A percentile compares a stretch with the other conserved stretches of the same genome.
Conservation (phyloP, 2,888 invertebrate genomes). For the Lasioglossum zephyrum region DNA sequence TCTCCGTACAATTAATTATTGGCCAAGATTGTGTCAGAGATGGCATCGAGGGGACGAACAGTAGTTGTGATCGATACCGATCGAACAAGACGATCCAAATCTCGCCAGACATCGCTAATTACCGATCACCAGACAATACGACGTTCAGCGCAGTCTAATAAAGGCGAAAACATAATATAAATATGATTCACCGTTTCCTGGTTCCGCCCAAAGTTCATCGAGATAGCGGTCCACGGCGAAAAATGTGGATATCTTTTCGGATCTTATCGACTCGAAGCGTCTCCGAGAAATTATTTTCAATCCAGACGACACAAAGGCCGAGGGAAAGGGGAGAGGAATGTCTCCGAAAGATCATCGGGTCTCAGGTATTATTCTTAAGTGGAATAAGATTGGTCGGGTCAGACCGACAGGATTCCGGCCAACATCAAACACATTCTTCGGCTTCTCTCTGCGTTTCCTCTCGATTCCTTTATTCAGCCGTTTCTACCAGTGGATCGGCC, state of each 20-base stretch:
- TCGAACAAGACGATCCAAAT: background rate
- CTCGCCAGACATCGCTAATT: background rate
- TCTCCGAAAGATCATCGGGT: slow-evolving; percentile 15
- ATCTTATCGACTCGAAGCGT: background rate
- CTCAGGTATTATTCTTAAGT: background rate
- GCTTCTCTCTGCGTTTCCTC: background rate
- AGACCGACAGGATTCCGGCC: background rate
- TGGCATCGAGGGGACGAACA: background rate
- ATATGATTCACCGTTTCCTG: slow-evolving; percentile 2
- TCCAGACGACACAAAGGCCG: background rate
- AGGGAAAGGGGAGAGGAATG: background rate
- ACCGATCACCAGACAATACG: background rate
- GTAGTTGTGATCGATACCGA: background rate
- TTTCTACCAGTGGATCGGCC: background rate
- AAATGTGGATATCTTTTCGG: background rate
- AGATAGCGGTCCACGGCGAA: background rate
- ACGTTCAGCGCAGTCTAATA: background rate
- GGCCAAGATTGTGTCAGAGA: background rate
- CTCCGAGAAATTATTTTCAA: background rate
- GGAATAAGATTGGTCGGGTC: slow-evolving; percentile 2
- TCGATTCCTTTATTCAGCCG: background rate
- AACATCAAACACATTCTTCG: background rate
- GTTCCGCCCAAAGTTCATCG: slow-evolving; percentile 1
- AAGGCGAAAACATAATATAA: background rate
- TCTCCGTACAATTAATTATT: background rate